phyloP scores from a whole-genome alignment of 2,113 vertebrate genomes.

The Illadopsis cleaveri region DNA sequence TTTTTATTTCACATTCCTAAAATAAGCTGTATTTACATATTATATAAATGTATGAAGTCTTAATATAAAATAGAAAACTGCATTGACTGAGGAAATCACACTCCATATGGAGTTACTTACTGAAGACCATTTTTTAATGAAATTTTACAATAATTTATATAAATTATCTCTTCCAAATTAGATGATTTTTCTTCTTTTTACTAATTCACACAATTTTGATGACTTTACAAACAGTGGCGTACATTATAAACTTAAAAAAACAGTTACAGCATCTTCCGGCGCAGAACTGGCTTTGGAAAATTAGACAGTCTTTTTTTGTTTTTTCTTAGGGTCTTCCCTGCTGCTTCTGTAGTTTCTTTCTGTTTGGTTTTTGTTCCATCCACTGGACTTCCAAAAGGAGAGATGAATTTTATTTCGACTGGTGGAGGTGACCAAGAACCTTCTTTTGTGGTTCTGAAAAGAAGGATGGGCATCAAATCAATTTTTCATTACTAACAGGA shows the following conservation, averaged over 20 bases:
- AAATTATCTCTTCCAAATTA: slow-evolving; percentile 86
- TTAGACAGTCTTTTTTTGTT: slow-evolving; percentile 81
- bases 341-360: slow-evolving; percentile 38
- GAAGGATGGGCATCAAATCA: neutral
- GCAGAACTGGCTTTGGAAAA: slow-evolving; percentile 87
- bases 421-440: slow-evolving; percentile 74
- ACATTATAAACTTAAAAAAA: slow-evolving; percentile 77
- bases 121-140: slow-evolving; percentile 78
- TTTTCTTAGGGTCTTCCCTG: slow-evolving; percentile 72
- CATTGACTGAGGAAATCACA: slow-evolving; percentile 76
- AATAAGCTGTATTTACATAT: slow-evolving; percentile 88
- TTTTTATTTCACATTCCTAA: slow-evolving; percentile 94
- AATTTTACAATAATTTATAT: slow-evolving; percentile 88
- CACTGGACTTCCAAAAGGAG: slow-evolving; percentile 83
- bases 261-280: slow-evolving; percentile 88
- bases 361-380: slow-evolving; percentile 59
- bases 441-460: slow-evolving; percentile 72
- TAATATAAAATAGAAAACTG: slow-evolving; percentile 84
- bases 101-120: slow-evolving; percentile 78
- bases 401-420: slow-evolving; percentile 83
- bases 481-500: neutral
- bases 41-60: slow-evolving; percentile 86
- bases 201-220: slow-evolving; percentile 72
- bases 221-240: slow-evolving; percentile 77
- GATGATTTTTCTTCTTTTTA: slow-evolving; percentile 54